Conservation (phyloP, 2,888 invertebrate genomes). For the Phyto melanocephala region DNA sequence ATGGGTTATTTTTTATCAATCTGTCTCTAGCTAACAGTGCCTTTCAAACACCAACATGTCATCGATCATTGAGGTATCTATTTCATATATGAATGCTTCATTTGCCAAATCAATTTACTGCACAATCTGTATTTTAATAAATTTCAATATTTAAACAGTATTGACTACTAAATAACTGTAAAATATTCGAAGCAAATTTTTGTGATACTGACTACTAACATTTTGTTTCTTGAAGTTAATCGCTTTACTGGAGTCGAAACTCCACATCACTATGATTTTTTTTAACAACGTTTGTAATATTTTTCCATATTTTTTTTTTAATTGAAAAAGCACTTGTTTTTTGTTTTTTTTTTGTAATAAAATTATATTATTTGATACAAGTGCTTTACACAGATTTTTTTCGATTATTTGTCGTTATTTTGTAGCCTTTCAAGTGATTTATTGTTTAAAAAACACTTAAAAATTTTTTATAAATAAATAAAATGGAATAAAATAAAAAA, state of each 20-base stretch:
- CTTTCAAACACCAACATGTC: slow-evolving; percentile 10
- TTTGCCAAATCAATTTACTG: background rate
- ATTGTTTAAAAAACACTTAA: slow-evolving; percentile 72
- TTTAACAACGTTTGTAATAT: background rate
- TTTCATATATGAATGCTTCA: background rate
- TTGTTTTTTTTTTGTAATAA: slow-evolving; percentile 26
- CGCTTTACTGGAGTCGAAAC: too few relatives aligned
- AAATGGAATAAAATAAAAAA: slow-evolving; percentile 1
- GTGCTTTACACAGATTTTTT: slow-evolving; percentile 75
- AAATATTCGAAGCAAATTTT: too few relatives aligned
- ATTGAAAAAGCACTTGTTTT: slow-evolving; percentile 50
- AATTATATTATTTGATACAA: slow-evolving; percentile 57
- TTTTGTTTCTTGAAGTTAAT: too few relatives aligned
- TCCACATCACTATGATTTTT: too few relatives aligned
- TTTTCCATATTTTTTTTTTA: background rate
- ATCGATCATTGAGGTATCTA: slow-evolving; percentile 28
- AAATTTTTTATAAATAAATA: slow-evolving; percentile 46
- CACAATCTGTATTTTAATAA: too few relatives aligned
- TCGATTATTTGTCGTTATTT: slow-evolving; percentile 59
- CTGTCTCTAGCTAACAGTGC: background rate
- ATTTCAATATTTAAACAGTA: too few relatives aligned
- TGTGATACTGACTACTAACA: too few relatives aligned
- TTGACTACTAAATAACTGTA: too few relatives aligned
- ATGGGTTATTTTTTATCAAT: background rate
- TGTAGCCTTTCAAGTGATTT: slow-evolving; percentile 74